Evolutionary conservation across 2,888 invertebrate species (phyloP), one percentile per base, ranked within the genome.

Genomic region (Alentia gelatinosa): DNA sequence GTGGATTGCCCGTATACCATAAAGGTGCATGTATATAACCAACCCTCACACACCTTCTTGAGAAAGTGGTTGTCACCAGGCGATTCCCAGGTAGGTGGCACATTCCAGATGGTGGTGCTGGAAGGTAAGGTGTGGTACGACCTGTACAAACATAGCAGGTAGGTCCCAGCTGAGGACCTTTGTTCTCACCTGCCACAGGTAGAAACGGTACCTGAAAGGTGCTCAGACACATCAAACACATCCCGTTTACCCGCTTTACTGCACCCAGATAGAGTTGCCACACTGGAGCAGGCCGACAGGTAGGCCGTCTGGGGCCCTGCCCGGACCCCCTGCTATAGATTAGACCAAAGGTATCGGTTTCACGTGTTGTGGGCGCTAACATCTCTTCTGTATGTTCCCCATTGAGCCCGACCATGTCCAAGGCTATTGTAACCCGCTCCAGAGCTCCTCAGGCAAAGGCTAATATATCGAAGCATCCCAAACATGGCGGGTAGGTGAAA

Each of bases 161-260:
- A 83, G 83, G 40, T 37, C 39, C 83, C n/a, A 83, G 37, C 40
- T 35, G 39, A 26, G 83, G 12, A 39, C 37, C 83, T 83, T 83
- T 83, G 83, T 83, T 83, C 83, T 39, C 83, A 30, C 26, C 83
- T 83, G 40, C 35, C 37, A 40, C 83, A 83, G 83, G 83, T 83
- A 83, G 26, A 39, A 83, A 83, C 35, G 39, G 37, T 39, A 26
- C 30, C 9, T 26, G 83, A 83, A 83, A 83, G 39, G 37, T 39
- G 40, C 30, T 23, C 39, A 83, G 30, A 83, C 26, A 39, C 83
- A 35, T 83, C 83, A 83, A 83, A 83, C 40, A 83, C 23, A 7
- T 39, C 83, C 19, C 15, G 83, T 83, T 83, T 83, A 39, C 83
- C 39, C 37, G 23, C 39, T 39, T 83, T 5, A 37, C 39, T 26